A percentile compares a stretch with the other conserved stretches of the same genome.
These are phyloP conservation scores for Macroramphosus scolopax DNA, from an alignment of 2,797 vertebrate genomes.

Conservation along the genomic window DNA sequence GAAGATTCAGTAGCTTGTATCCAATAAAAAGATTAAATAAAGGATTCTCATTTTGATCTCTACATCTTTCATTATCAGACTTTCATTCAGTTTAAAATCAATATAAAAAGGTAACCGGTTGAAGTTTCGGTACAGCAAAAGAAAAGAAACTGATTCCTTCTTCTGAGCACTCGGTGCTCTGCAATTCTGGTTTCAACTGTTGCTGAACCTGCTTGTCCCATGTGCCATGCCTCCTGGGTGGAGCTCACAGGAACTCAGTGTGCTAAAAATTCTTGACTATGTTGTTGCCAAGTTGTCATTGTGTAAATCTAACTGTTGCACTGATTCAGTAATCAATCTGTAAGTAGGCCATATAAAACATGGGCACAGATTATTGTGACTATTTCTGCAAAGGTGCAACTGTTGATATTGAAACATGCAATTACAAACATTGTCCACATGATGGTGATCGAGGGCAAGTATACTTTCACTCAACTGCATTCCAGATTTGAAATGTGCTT, in stretches of 20 bases:
- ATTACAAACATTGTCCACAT: not conserved
- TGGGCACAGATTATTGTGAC: not conserved
- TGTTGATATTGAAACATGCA: slow-evolving; percentile 3
- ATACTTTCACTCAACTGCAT: not conserved
- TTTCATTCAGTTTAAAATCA: not conserved
- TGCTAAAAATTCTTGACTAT: not conserved
- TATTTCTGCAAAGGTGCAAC: not conserved
- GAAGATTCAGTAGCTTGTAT: not conserved
- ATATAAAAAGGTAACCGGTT: not conserved
- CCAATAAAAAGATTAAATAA: not conserved
- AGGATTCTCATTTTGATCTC: not conserved
- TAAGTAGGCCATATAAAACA: not conserved
- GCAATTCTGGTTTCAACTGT: slow-evolving; percentile 34
- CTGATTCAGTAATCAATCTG: too few species aligned
- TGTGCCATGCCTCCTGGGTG: slow-evolving; percentile 39
- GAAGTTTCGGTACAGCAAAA: not conserved
- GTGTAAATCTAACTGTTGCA: not conserved
- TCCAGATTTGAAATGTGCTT: too few species aligned
- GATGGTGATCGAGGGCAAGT: not conserved
- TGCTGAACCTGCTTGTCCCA: slow-evolving; percentile 51
- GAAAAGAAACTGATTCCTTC: not conserved
- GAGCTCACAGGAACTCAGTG: slow-evolving; percentile 1
- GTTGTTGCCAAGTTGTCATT: not conserved
- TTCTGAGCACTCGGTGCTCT: not conserved
- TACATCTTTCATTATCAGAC: not conserved